Evolutionary conservation across 2,113 vertebrate genomes (phyloP).

Genomic region (Meles meles): DNA sequence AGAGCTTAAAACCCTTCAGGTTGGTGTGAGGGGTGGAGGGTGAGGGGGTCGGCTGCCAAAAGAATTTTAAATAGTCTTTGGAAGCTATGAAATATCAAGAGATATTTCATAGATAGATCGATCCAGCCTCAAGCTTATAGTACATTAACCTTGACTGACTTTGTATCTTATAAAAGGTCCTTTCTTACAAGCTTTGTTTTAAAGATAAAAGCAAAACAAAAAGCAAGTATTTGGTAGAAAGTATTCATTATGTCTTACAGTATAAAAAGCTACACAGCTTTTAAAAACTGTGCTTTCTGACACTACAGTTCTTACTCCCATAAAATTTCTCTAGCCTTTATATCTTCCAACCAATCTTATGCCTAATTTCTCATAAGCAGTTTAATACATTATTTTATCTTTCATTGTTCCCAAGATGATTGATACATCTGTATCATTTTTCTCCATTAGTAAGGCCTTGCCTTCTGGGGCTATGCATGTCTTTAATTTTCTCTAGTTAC

Average conservation of each 20-base stretch:
- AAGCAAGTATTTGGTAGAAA: neutral
- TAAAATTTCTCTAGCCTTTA: neutral
- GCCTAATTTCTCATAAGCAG: neutral
- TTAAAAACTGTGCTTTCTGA: constrained; percentile 11
- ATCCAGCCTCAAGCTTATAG: neutral
- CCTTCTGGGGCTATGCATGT: neutral
- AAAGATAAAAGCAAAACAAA: constrained; percentile 24
- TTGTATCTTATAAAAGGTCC: constrained; percentile 15
- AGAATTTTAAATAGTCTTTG: constrained; percentile 41
- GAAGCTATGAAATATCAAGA: constrained; percentile 33
- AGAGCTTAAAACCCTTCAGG: neutral
- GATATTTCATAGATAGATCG: no score
- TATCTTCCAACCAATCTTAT: neutral
- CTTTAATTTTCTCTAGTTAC: neutral
- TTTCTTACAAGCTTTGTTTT: neutral
- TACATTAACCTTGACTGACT: constrained; percentile 22
- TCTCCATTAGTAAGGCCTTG: neutral
- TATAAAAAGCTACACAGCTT: constrained; percentile 20
- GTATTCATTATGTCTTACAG: constrained; percentile 29
- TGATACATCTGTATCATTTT: neutral
- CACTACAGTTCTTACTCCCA: neutral
- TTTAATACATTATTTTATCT: constrained; percentile 11
- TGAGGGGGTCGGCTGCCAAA: neutral
- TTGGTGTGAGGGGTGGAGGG: no score
- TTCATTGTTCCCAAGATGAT: neutral